phyloP scores from a whole-genome alignment of 2,797 vertebrate genomes.

The Oophaga sylvatica region DNA sequence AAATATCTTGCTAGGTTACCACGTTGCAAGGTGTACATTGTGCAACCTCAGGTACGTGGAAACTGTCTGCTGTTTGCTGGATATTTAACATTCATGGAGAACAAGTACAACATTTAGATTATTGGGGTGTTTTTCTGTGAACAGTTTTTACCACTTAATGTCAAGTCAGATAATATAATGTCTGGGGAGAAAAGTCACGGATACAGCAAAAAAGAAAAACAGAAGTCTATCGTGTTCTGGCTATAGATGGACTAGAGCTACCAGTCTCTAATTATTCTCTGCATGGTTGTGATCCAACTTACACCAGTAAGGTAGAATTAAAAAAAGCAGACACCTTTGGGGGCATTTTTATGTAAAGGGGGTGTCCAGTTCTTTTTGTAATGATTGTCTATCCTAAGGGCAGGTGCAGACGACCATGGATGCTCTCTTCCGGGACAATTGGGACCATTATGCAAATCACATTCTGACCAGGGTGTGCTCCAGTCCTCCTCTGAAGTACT shows the following conservation, averaged over 20 bases:
- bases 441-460: too few species aligned
- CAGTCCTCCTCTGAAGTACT: too few species aligned
- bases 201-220: background rate
- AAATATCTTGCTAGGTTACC: constrained; percentile 15
- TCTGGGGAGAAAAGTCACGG: background rate
- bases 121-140: background rate
- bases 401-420: too few species aligned
- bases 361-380: too few species aligned
- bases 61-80: background rate
- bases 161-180: background rate
- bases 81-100: background rate
- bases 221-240: background rate
- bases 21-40: constrained; percentile 11
- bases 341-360: too few species aligned
- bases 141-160: background rate
- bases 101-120: background rate
- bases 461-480: too few species aligned
- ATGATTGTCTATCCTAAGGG: too few species aligned
- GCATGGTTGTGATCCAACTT: background rate
- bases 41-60: background rate
- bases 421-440: too few species aligned
- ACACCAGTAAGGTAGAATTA: background rate
- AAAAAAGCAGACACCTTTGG: too few species aligned
- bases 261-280: background rate
- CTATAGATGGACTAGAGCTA: background rate